These are phyloP conservation scores for Tholera decimalis DNA, from an alignment of 2,888 invertebrate species.

Conservation along the genomic window DNA sequence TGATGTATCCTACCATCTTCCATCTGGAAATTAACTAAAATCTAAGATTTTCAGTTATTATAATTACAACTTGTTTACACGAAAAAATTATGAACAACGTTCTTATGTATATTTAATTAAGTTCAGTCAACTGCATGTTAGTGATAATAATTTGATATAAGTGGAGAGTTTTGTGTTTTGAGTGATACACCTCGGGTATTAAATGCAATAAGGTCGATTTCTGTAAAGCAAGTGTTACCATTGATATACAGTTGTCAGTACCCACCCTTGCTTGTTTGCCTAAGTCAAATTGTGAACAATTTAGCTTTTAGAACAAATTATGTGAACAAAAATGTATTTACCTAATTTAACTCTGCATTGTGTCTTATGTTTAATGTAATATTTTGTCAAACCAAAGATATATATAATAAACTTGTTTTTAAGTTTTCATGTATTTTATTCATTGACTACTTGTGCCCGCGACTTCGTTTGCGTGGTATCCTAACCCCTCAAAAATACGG, in stretches of 20 bases:
- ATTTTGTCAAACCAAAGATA: constrained; percentile 53
- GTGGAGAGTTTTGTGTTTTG: not conserved
- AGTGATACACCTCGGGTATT: too few species aligned
- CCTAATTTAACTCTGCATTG: not conserved
- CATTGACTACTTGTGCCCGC: not conserved
- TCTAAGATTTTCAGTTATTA: too few species aligned
- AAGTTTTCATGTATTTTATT: constrained; percentile 18
- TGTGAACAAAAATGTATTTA: not conserved
- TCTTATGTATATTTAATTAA: not conserved
- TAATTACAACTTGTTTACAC: not conserved
- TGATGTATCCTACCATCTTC: too few species aligned
- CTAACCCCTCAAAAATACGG: too few species aligned
- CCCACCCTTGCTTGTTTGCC: not conserved
- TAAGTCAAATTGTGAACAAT: constrained; percentile 1
- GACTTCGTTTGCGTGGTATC: too few species aligned
- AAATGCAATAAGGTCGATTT: not conserved
- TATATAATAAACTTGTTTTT: constrained; percentile 38
- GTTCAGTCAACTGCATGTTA: not conserved
- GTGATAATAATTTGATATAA: not conserved
- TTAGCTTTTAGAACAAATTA: constrained; percentile 9
- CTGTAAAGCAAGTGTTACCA: not conserved
- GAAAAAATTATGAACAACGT: not conserved
- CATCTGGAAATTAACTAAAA: too few species aligned
- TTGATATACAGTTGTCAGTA: not conserved
- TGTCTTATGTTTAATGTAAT: constrained; percentile 3